A percentile compares a stretch with the other conserved stretches of the same genome.
phyloP scores from a whole-genome alignment of 2,888 invertebrate species.

The Epinotia bilunana region DNA sequence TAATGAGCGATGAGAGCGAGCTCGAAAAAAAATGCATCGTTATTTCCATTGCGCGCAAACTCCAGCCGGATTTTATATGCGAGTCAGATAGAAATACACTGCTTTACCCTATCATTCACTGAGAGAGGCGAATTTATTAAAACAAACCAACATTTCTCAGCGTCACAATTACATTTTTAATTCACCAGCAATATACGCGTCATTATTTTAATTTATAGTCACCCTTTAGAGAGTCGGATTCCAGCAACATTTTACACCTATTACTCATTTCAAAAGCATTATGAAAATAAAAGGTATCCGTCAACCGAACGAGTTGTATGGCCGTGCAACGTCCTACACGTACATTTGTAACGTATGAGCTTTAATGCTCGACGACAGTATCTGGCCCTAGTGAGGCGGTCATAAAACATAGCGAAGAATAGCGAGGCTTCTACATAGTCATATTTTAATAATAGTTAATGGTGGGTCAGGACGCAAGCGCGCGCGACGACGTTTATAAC shows the following conservation, averaged over 20 bases:
- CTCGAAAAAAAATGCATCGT: conserved; percentile 63
- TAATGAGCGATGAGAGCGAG: conserved; percentile 68
- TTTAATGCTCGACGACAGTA: conserved; percentile 81
- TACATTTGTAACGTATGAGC: conserved; percentile 78
- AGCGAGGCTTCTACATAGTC: conserved; percentile 77
- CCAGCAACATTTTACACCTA: conserved; percentile 73
- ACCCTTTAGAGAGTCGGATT: conserved; percentile 66
- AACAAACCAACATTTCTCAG: conserved; percentile 54
- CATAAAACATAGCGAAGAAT: conserved; percentile 82
- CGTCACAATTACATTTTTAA: conserved; percentile 65
- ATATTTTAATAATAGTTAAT: conserved; percentile 84
- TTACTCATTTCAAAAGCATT: conserved; percentile 72
- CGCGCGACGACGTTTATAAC: conserved; percentile 79
- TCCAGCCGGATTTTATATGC: conserved; percentile 55
- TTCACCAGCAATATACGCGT: conserved; percentile 57
- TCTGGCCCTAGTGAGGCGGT: conserved; percentile 68
- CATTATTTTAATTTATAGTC: conserved; percentile 74
- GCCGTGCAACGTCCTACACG: conserved; percentile 69
- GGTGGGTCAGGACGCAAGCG: conserved; percentile 76
- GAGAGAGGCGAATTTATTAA: conserved; percentile 40
- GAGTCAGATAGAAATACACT: conserved; percentile 41
- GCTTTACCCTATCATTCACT: conserved; percentile 42
- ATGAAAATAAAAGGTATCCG: conserved; percentile 67
- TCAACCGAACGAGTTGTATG: conserved; percentile 61
- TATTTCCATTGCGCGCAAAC: conserved; percentile 64